Evolutionary conservation across 2,888 invertebrate genomes (phyloP).

Genomic region (Galerucella pusilla): DNA sequence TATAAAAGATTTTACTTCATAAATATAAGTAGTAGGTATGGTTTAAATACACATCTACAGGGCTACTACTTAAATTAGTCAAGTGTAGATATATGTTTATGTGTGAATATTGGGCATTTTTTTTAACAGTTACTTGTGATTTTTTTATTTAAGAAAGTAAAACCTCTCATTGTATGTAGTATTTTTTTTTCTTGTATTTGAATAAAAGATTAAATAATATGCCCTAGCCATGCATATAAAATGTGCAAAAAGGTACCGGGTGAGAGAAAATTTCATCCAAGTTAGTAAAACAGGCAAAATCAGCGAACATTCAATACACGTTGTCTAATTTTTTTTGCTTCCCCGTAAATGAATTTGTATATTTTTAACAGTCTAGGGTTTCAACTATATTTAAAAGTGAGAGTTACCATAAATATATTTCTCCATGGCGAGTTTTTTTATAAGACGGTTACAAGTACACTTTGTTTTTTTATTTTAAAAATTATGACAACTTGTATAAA

Average conservation of each 20-base stretch:
- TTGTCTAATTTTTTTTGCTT: slow-evolving; percentile 30
- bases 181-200: background rate
- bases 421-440: too few relatives aligned
- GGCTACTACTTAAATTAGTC: too few relatives aligned
- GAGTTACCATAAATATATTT: too few relatives aligned
- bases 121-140: too few relatives aligned
- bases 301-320: slow-evolving; percentile 50
- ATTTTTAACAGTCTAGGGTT: background rate
- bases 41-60: too few relatives aligned
- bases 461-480: slow-evolving; percentile 5
- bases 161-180: background rate
- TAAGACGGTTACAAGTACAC: too few relatives aligned
- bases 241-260: slow-evolving; percentile 64
- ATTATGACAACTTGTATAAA: slow-evolving; percentile 40
- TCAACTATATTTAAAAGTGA: too few relatives aligned
- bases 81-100: too few relatives aligned
- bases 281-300: slow-evolving; percentile 55
- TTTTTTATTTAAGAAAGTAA: slow-evolving; percentile 29
- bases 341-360: background rate
- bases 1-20: background rate
- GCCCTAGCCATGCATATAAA: slow-evolving; percentile 62
- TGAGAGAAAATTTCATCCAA: slow-evolving; percentile 64
- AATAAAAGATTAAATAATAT: background rate
- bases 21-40: background rate
- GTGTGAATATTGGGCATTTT: too few relatives aligned